Base-by-base conservation (phyloP, 2,797 vertebrate genomes). In the Rhadinocentrus ornatus region DNA sequence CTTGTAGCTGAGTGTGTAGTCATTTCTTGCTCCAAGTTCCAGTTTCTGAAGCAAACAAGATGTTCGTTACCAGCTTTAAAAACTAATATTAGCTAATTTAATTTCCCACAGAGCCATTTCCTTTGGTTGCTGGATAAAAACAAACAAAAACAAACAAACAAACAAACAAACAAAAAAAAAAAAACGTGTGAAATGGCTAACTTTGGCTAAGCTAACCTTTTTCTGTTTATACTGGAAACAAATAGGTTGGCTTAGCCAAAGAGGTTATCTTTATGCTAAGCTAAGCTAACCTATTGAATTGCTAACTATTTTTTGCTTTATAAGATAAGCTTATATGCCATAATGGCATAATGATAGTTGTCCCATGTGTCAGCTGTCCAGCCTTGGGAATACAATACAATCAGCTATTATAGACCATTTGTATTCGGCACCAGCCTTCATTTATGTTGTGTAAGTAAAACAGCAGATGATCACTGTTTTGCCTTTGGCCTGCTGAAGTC, bases 401-500 rank as follows among this genome's bases (percentile, higher is more conserved):
- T 24, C 26, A 26, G 50, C 10, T 15, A 54, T 27, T 54, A 18
- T 54, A 54, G 27, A 54, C 9, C 6, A 20, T 24, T 54, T 18
- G 26, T 31, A 13, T 37, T 29, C 26, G 32, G 13, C 56, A 46
- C n/a, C 24, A 26, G 27, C 48, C 26, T 77, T 60, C 10, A 67
- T 59, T 73, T 59, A 29, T 16, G 11, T 50, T 7, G 16, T 35
- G 31, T 1, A 7, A 52, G 54, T 16, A 35, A 37, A 61, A 65
- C 2, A 32, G 61, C 66, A 54, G 53, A 41, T 58, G 62, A 73
- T 53, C 0, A 37, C 8, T 50, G 61, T 53, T 69, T 65, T 59
- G 46, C 29, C 62, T 73, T 67, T 59, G 50, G 29, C 34, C 41
- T 34, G 64, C 55, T 67, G 57, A 68, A 58, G 57, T 56, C 72